Conservation (phyloP, 37 sponge, comb jelly and placozoan species). For the Diacarnus erythraeanus region DNA sequence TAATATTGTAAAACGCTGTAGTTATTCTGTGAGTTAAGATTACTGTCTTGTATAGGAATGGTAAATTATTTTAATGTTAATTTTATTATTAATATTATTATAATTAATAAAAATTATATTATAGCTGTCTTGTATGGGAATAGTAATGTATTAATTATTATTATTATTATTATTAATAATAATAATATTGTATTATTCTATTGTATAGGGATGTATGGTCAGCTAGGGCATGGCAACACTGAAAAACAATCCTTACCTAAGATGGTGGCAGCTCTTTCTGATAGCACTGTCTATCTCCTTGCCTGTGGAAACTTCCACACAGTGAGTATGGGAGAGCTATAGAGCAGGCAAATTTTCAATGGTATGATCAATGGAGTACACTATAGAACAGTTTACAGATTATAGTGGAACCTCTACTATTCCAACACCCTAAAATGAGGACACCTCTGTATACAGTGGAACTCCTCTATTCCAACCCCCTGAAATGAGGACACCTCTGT, state of each 20-base stretch:
- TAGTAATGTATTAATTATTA: too few relatives aligned
- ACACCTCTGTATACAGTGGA: neutral
- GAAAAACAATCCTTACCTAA: slow-evolving; percentile 57
- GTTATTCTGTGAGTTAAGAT: too few relatives aligned
- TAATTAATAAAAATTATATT: too few relatives aligned
- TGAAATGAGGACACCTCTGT: too few relatives aligned
- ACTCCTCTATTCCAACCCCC: too few relatives aligned
- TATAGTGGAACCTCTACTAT: neutral
- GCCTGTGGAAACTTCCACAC: slow-evolving; percentile 78
- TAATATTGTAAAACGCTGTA: too few relatives aligned
- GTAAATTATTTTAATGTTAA: too few relatives aligned
- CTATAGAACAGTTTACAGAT: neutral
- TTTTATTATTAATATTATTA: too few relatives aligned
- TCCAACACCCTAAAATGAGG: neutral
- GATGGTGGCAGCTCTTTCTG: slow-evolving; percentile 30
- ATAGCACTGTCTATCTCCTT: slow-evolving; percentile 39
- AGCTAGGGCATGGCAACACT: slow-evolving; percentile 71
- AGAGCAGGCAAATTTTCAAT: neutral
- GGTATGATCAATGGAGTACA: neutral
- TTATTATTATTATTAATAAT: too few relatives aligned
- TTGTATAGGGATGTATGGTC: slow-evolving; percentile 68
- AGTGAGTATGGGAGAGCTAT: slow-evolving; percentile 12
- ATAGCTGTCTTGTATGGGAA: too few relatives aligned
- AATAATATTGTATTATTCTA: too few relatives aligned
- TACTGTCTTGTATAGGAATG: too few relatives aligned